phyloP scores from a whole-genome alignment of 2,113 vertebrate genomes.

The Crocuta crocuta region DNA sequence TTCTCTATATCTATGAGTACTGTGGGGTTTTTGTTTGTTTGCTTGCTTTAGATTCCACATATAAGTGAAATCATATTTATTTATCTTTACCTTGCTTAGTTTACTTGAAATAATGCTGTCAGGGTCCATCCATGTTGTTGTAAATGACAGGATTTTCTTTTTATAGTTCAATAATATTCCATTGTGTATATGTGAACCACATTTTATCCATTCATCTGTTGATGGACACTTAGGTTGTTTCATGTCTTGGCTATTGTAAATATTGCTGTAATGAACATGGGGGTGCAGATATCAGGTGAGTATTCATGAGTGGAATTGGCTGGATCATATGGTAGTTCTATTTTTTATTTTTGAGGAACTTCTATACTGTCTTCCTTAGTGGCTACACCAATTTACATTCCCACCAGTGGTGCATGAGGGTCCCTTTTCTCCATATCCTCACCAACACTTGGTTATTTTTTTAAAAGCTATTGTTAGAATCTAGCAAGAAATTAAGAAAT shows the following conservation, averaged over 20 bases:
- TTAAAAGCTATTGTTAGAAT: neutral
- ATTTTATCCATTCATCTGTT: neutral
- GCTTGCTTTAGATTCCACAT: neutral
- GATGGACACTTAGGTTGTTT: neutral
- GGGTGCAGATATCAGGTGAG: neutral
- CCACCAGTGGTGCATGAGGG: neutral
- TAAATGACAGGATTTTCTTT: neutral
- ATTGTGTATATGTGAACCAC: neutral
- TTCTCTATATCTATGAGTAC: neutral
- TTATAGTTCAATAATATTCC: neutral
- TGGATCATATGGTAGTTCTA: neutral
- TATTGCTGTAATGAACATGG: neutral
- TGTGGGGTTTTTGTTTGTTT: neutral
- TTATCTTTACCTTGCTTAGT: neutral
- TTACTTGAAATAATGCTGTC: neutral
- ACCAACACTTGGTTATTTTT: neutral
- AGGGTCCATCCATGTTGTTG: neutral
- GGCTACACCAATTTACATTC: neutral
- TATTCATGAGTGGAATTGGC: neutral
- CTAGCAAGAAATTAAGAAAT: slow-evolving; percentile 25
- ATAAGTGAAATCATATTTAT: neutral
- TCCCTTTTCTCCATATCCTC: neutral
- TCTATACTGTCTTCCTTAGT: neutral
- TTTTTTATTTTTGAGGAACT: neutral
- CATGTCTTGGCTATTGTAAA: neutral